Evolutionary conservation across 2,113 vertebrate species (phyloP).

Genomic region (Thamnophis sirtalis): DNA sequence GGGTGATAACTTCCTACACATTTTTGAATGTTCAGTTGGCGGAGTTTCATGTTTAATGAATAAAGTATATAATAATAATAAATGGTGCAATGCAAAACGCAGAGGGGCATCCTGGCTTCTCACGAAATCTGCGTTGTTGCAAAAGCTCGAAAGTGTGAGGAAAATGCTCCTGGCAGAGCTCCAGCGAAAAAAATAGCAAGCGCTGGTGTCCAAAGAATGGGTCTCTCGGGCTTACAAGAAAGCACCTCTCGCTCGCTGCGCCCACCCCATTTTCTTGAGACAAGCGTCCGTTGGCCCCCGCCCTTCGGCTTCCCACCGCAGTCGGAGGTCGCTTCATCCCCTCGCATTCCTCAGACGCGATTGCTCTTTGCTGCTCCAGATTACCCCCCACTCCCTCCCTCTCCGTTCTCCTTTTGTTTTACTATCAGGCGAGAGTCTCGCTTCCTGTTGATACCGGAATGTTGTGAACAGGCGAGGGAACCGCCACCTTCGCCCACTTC

Average conservation of each 20-base stretch:
- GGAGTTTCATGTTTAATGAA: no score
- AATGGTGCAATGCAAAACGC: background rate
- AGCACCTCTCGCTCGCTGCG: background rate
- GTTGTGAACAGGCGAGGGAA: slow-evolving; percentile 62
- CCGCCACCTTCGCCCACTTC: background rate
- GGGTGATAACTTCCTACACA: no score
- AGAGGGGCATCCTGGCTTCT: background rate
- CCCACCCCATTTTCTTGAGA: background rate
- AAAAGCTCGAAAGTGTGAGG: background rate
- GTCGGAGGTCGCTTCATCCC: background rate
- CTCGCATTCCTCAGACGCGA: background rate
- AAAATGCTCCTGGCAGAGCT: background rate
- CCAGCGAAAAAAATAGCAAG: background rate
- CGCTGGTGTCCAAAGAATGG: background rate
- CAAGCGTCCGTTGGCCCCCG: background rate
- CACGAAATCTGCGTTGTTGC: background rate
- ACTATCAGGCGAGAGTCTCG: slow-evolving; percentile 59
- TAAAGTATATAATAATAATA: background rate
- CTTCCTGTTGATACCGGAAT: slow-evolving; percentile 75
- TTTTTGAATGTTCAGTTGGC: no score
- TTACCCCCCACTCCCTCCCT: slow-evolving; percentile 61
- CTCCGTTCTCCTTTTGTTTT: slow-evolving; percentile 64
- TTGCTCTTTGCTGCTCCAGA: slow-evolving; percentile 36
- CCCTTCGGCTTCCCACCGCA: background rate
- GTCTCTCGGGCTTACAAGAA: background rate